Conservation (phyloP, 2,113 vertebrate species). For the Cottus gobio region DNA sequence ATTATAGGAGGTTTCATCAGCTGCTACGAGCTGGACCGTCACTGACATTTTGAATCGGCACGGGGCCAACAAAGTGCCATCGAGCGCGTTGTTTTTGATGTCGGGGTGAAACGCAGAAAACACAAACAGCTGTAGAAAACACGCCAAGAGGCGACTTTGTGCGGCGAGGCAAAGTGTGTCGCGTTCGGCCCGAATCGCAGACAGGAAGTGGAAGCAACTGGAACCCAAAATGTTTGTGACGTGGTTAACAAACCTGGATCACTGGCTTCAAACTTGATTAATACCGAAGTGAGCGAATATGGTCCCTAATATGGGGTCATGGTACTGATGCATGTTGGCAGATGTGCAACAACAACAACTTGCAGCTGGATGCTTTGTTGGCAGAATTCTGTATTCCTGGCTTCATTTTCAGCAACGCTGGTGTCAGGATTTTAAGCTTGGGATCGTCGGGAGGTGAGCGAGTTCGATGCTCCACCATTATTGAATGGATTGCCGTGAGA, state of each 20-base stretch:
- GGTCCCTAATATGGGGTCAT: background rate
- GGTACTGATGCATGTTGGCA: background rate
- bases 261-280: background rate
- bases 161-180: constrained; percentile 19
- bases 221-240: background rate
- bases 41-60: constrained; percentile 35
- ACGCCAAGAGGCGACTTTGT: constrained; percentile 10
- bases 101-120: background rate
- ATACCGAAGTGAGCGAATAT: background rate
- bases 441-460: background rate
- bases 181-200: constrained; percentile 3
- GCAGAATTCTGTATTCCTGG: background rate
- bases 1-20: constrained; percentile 41
- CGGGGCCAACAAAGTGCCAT: background rate
- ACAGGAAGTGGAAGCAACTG: background rate
- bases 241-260: background rate
- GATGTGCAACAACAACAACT: background rate
- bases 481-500: background rate
- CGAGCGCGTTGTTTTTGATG: background rate
- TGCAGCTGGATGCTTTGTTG: background rate
- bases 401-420: background rate
- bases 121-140: constrained; percentile 16
- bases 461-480: background rate
- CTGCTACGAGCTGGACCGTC: constrained; percentile 3
- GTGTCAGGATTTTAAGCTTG: background rate